These are phyloP conservation scores for Bombus waltoni DNA, from an alignment of 1,140 invertebrate genomes.

Conservation along the genomic window DNA sequence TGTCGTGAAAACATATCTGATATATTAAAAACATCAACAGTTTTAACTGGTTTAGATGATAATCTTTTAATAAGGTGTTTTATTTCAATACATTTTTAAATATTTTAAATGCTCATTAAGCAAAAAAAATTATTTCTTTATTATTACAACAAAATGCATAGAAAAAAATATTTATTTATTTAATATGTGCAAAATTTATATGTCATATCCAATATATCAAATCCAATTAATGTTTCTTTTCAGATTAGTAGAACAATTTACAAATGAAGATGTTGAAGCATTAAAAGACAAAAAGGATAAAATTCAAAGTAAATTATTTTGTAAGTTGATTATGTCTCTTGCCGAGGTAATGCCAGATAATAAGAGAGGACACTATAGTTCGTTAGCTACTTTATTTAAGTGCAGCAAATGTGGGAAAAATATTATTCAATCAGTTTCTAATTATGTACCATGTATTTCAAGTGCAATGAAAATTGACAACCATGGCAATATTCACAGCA, in stretches of 20 bases:
- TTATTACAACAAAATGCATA: not conserved
- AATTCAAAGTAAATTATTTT: conserved; percentile 91
- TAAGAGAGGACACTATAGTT: conserved; percentile 89
- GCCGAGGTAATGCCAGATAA: conserved; percentile 88
- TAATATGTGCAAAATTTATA: not conserved
- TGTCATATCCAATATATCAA: not conserved
- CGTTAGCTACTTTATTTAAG: conserved; percentile 89
- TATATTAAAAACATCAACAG: conserved; percentile 89
- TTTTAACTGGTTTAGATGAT: conserved; percentile 92
- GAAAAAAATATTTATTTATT: not conserved
- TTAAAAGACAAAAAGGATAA: conserved; percentile 92
- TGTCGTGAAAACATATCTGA: conserved; percentile 91
- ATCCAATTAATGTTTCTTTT: conserved; percentile 63
- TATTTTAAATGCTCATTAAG: conserved; percentile 39
- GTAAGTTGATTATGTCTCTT: conserved; percentile 90
- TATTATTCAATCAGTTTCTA: conserved; percentile 85
- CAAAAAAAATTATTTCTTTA: not conserved
- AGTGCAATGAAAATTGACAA: conserved; percentile 87
- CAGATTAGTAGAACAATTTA: conserved; percentile 91
- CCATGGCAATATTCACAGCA: conserved; percentile 87
- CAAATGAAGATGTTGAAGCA: conserved; percentile 89
- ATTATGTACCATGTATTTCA: conserved; percentile 87
- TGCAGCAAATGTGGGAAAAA: conserved; percentile 86
- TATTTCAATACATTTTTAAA: not conserved
- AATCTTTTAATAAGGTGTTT: conserved; percentile 86